Evolutionary conservation across 2,888 invertebrate genomes (phyloP).

Genomic region (Heliconius cydno): DNA sequence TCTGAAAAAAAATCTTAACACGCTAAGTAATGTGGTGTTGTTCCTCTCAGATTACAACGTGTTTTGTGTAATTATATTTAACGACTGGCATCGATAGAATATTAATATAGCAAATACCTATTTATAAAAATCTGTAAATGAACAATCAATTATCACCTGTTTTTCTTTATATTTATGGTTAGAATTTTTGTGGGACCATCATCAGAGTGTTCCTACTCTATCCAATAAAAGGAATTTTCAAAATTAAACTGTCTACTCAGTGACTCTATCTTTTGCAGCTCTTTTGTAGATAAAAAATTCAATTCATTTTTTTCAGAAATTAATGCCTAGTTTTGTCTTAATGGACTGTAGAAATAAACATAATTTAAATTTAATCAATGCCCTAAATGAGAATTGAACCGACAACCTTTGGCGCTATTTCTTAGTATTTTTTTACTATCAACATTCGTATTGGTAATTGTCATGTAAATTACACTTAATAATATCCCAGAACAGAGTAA

Average conservation of each 20-base stretch:
- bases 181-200: no score
- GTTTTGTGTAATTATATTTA: not conserved
- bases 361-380: not conserved
- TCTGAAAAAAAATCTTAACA: not conserved
- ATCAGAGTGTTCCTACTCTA: no score
- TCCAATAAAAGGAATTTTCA: no score
- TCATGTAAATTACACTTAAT: conserved; percentile 61
- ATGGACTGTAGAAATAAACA: not conserved
- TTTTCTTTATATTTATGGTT: no score
- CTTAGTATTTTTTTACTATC: conserved; percentile 56
- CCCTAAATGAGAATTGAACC: not conserved
- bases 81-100: not conserved
- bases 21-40: not conserved
- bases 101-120: not conserved
- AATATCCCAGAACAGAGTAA: conserved; percentile 55
- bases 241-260: no score
- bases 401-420: conserved; percentile 38
- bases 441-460: conserved; percentile 56
- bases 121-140: no score
- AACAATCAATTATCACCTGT: no score
- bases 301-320: not conserved
- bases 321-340: not conserved
- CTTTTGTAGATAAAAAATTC: no score
- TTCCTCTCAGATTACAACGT: not conserved
- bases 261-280: no score